Evolutionary conservation across 1,140 invertebrate species (phyloP).

Genomic region (Ephestia elutella): DNA sequence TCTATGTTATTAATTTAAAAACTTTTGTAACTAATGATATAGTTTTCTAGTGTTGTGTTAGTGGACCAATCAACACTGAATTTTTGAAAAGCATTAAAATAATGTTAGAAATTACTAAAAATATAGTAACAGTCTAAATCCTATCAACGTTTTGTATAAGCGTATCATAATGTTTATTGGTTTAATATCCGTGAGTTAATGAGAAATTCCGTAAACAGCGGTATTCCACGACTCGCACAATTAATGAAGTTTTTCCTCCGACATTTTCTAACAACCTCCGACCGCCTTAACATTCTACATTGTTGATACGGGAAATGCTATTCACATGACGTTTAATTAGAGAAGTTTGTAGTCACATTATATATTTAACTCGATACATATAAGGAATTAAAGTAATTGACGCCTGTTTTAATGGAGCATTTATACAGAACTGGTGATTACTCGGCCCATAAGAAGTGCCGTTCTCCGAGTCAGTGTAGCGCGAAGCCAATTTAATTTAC

Average conservation of each 20-base stretch:
- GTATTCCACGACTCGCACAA: slow-evolving; percentile 15
- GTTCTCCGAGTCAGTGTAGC: slow-evolving; percentile 42
- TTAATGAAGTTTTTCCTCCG: slow-evolving; percentile 27
- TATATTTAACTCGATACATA: slow-evolving; percentile 40
- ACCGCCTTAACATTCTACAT: slow-evolving; percentile 34
- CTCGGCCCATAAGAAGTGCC: slow-evolving; percentile 48
- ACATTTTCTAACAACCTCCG: slow-evolving; percentile 26
- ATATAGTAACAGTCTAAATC: neutral
- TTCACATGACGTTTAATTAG: slow-evolving; percentile 51
- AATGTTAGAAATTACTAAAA: no score
- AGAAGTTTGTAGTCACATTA: slow-evolving; percentile 34
- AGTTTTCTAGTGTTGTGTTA: no score
- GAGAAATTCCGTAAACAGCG: slow-evolving; percentile 7
- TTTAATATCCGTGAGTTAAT: slow-evolving; percentile 6
- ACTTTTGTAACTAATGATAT: no score
- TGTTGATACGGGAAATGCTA: slow-evolving; percentile 41
- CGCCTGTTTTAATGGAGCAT: slow-evolving; percentile 55
- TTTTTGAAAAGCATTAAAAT: no score
- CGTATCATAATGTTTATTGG: slow-evolving; percentile 1
- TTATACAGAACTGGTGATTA: slow-evolving; percentile 50
- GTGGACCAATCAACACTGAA: no score
- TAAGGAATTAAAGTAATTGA: slow-evolving; percentile 61
- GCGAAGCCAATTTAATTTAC: slow-evolving; percentile 58
- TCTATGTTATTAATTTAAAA: no score
- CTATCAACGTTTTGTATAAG: neutral